Evolutionary conservation across 2,888 invertebrate species (phyloP).

Genomic region (Plebejus anna): DNA sequence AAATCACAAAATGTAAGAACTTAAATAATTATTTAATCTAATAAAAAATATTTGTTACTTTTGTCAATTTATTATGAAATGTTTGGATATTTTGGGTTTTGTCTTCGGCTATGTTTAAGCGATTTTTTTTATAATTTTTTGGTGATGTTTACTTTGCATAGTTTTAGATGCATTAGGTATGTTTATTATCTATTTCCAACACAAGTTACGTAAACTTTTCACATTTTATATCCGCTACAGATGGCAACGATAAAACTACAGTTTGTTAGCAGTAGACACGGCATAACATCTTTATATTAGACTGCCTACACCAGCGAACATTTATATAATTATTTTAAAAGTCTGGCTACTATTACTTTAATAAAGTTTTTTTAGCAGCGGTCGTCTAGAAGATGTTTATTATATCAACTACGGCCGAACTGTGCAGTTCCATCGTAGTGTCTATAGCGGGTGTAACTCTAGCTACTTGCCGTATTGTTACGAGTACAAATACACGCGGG

Average conservation of each 20-base stretch:
- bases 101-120: not conserved
- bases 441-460: not conserved
- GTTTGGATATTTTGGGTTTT: not conserved
- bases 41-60: constrained; percentile 2
- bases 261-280: not conserved
- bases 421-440: not conserved
- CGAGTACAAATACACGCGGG: not conserved
- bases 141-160: constrained; percentile 1
- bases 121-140: not conserved
- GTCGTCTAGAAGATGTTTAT: too few relatives aligned
- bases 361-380: too few relatives aligned
- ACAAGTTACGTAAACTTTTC: not conserved
- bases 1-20: constrained; percentile 8
- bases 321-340: not conserved
- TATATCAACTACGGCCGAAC: not conserved
- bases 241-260: not conserved
- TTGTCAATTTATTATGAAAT: constrained; percentile 4
- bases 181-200: not conserved
- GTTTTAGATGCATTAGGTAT: constrained; percentile 8
- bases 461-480: not conserved
- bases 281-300: not conserved
- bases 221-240: not conserved
- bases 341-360: not conserved
- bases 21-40: not conserved
- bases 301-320: not conserved